Conservation (phyloP, 2,888 invertebrate species). For the Gisinianus flammeolus region DNA sequence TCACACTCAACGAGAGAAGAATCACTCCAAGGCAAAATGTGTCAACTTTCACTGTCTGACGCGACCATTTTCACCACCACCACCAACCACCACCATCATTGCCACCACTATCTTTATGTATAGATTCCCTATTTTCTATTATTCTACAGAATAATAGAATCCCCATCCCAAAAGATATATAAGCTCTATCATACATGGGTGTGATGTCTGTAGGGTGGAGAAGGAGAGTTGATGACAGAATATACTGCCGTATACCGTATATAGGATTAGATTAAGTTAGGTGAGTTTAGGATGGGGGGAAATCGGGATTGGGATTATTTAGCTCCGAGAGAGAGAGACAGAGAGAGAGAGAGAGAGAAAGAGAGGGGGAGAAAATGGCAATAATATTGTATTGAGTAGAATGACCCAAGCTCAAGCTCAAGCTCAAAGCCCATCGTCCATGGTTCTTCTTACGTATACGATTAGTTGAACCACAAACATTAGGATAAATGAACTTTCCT, state of each 20-base stretch:
- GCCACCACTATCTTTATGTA: no score
- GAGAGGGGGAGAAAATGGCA: not conserved
- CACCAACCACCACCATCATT: no score
- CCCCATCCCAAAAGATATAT: no score
- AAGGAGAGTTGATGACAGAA: no score
- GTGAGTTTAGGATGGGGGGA: not conserved
- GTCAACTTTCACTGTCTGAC: not conserved
- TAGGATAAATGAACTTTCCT: conserved; percentile 47
- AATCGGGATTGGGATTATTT: not conserved
- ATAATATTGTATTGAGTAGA: conserved; percentile 2
- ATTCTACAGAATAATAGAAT: no score
- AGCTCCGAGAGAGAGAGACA: not conserved
- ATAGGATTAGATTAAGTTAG: not conserved
- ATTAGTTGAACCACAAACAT: conserved; percentile 35
- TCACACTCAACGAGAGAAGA: not conserved
- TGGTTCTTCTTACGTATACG: not conserved
- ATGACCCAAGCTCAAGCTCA: not conserved
- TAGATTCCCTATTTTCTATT: no score
- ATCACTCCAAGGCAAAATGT: not conserved
- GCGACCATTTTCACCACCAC: not conserved
- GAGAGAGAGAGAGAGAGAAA: not conserved
- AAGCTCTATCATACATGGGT: no score
- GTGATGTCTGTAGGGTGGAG: no score
- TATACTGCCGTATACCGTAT: no score
- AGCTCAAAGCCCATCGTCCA: no score